These are phyloP conservation scores for Scaptomyza tumidula DNA, from an alignment of 2,888 invertebrate genomes.

Conservation along the genomic window DNA sequence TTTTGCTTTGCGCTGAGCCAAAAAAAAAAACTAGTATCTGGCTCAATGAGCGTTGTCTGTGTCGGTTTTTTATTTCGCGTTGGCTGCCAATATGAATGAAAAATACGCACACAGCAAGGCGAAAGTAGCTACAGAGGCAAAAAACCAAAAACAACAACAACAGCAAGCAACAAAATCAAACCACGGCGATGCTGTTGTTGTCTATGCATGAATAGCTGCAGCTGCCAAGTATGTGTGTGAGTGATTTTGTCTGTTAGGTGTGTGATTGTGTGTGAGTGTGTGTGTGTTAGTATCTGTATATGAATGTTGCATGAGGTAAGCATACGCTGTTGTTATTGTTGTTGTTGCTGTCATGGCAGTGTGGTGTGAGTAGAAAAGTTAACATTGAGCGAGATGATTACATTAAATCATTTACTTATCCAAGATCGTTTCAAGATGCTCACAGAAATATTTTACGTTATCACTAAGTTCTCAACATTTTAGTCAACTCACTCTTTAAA, in stretches of 20 bases:
- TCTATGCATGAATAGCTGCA: constrained; percentile 70
- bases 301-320: constrained; percentile 78
- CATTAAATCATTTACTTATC: constrained; percentile 34
- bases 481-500: not conserved
- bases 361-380: constrained; percentile 60
- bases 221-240: constrained; percentile 53
- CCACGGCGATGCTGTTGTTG: constrained; percentile 44
- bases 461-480: not conserved
- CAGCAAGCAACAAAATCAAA: constrained; percentile 18
- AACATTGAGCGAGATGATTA: constrained; percentile 43
- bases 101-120: constrained; percentile 71
- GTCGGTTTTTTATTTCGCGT: constrained; percentile 54
- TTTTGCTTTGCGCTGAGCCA: constrained; percentile 33
- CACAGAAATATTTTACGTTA: not conserved
- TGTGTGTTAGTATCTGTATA: constrained; percentile 49
- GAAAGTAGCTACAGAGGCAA: constrained; percentile 53
- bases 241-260: constrained; percentile 19
- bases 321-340: constrained; percentile 56
- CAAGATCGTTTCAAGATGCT: not conserved
- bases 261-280: constrained; percentile 27
- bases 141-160: not conserved
- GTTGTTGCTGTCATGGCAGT: constrained; percentile 33
- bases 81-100: constrained; percentile 77
- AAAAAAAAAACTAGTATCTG: constrained; percentile 45
- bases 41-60: constrained; percentile 54